These are phyloP conservation scores for Amorpha juglandis DNA, from an alignment of 2,888 invertebrate genomes.

Conservation along the genomic window DNA sequence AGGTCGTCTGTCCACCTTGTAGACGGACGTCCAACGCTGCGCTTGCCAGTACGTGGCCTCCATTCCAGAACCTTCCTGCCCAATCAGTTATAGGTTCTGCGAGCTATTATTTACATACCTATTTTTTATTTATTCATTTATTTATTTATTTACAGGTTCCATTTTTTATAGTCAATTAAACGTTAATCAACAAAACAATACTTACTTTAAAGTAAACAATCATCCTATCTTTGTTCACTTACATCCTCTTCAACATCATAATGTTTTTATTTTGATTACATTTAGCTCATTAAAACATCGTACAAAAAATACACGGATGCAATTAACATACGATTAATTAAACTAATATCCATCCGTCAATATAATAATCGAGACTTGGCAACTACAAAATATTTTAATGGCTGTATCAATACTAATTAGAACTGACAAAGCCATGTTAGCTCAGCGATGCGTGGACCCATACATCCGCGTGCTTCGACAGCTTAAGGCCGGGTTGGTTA, in stretches of 20 bases:
- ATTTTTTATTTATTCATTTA: too few species aligned
- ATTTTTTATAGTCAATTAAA: too few species aligned
- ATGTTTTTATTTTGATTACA: neutral
- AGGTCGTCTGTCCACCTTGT: too few species aligned
- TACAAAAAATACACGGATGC: neutral
- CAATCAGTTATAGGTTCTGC: too few species aligned
- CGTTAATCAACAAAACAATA: neutral
- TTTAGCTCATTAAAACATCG: neutral
- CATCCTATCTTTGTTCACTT: neutral
- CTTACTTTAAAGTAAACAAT: neutral
- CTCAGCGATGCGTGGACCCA: slow-evolving; percentile 41
- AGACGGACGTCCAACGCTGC: too few species aligned
- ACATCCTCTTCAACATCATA: neutral
- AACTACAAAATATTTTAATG: slow-evolving; percentile 30
- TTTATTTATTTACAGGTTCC: too few species aligned
- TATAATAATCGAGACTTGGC: neutral
- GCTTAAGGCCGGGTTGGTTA: neutral
- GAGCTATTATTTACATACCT: too few species aligned
- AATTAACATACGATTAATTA: slow-evolving; percentile 12
- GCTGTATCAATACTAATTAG: slow-evolving; percentile 34
- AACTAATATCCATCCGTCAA: neutral
- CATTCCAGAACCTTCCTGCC: too few species aligned
- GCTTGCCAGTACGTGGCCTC: too few species aligned
- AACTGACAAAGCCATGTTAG: slow-evolving; percentile 49
- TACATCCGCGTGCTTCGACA: slow-evolving; percentile 46